Evolutionary conservation across 2,888 invertebrate genomes (phyloP), one percentile per base, ranked within the genome.

Genomic region (Lithophane semibrunnea): DNA sequence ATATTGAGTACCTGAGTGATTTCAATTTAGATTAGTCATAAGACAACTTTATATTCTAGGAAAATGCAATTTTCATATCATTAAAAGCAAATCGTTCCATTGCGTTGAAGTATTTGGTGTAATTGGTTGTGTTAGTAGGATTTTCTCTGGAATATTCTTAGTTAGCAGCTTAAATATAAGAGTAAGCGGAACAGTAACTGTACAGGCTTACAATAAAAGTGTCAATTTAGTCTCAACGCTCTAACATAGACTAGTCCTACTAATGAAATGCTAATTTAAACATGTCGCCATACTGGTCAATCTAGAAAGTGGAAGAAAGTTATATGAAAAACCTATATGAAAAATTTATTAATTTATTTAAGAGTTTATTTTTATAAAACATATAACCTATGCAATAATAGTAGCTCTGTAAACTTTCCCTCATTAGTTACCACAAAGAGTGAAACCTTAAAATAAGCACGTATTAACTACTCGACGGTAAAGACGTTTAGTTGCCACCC

Each of bases 371-470:
- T 24, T 65, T 24, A 69, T 18, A 44, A 47, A 70, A 8, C 13
- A 1, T 4, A 69, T 5, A 18, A 58, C 18, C 4, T 37, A 37
- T 5, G 10, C 4, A 58, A 8, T 29, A 58, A 44, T 58, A 69
- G 44, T 29, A 60, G 21, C 16, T 13, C 21, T 29, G 60, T 61
- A n/a, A 3, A 16, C 2, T 74, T 65, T 44, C 9, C 5, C 44
- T 64, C 42, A 21, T 61, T 66, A 67, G 37, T 52, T 13, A 52
- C 76, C 52, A 37, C 21, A 67, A 63, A 56, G 8, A 65, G 49
- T 3, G 24, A 42, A 76, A 49, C 9, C 37, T 63, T 2, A 42
- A 67, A 63, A 68, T 54, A 44, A 47, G 61, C 37, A 75, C 10
- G 24, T 37, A 37, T 21, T 37, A 24, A 49, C 24, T 63, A 44